These are phyloP conservation scores for Chrysochloris asiatica DNA, from an alignment of 2,113 vertebrate species.

Conservation along the genomic window DNA sequence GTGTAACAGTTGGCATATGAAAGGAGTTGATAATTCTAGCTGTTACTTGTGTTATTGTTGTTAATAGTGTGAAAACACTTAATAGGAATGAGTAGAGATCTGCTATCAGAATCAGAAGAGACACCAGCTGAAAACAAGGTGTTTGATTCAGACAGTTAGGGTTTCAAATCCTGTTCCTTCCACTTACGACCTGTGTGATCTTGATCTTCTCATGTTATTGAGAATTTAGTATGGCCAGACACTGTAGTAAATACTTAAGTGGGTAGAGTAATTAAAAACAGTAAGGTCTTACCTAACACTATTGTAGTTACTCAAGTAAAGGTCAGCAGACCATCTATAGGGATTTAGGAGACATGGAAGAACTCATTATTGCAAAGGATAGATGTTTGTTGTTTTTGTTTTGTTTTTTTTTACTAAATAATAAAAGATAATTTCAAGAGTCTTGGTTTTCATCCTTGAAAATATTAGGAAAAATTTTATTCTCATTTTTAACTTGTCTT, in stretches of 20 bases:
- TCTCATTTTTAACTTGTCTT: not conserved
- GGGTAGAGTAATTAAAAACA: not conserved
- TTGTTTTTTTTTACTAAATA: not conserved
- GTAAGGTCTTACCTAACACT: not conserved
- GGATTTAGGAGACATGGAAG: not conserved
- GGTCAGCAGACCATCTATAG: not conserved
- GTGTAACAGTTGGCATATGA: not conserved
- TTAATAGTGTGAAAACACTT: not conserved
- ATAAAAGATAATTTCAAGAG: not conserved
- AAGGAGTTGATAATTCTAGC: not conserved
- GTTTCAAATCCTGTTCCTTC: not conserved
- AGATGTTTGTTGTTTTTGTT: not conserved
- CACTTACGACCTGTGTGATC: not conserved
- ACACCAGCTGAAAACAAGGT: not conserved
- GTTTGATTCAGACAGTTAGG: not conserved
- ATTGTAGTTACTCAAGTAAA: not conserved
- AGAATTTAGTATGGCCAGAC: not conserved
- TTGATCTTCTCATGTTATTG: not conserved
- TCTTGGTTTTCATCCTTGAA: slow-evolving; percentile 18
- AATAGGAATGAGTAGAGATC: not conserved
- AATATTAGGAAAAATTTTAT: not conserved
- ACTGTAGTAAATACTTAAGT: not conserved
- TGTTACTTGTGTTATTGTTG: not conserved
- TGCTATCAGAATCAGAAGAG: not conserved
- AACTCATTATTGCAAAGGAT: not conserved